These are phyloP conservation scores for Mormyrops attenuatus DNA, from an alignment of 2,797 vertebrate species.

Conservation along the genomic window DNA sequence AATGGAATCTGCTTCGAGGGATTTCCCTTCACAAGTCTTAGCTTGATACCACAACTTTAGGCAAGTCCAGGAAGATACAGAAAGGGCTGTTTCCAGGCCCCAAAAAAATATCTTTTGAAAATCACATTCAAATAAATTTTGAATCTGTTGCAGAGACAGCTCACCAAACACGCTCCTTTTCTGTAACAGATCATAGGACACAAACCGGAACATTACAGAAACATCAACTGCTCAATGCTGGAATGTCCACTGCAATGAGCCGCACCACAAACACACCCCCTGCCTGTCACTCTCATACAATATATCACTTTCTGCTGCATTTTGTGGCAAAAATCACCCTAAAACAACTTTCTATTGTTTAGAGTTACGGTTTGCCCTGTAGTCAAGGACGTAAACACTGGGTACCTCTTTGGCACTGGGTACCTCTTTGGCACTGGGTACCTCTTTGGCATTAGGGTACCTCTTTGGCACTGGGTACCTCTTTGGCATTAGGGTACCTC, in stretches of 20 bases:
- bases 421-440: too few relatives aligned
- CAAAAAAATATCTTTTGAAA: background rate
- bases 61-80: constrained; percentile 1
- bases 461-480: too few relatives aligned
- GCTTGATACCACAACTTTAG: constrained; percentile 2
- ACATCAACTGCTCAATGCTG: background rate
- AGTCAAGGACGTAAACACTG: background rate
- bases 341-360: background rate
- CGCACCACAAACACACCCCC: background rate
- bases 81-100: background rate
- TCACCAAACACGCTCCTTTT: background rate
- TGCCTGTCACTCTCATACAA: background rate
- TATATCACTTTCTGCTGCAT: background rate
- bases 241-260: background rate
- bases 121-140: background rate
- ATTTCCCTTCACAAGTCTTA: constrained; percentile 1
- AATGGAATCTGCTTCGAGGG: background rate
- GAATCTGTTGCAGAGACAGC: background rate
- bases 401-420: background rate
- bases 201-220: background rate
- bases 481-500: too few relatives aligned
- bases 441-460: too few relatives aligned
- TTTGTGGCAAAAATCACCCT: background rate
- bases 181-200: background rate
- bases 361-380: background rate